These are phyloP conservation scores for Apotomis betuletana DNA, from an alignment of 2,888 invertebrate genomes.

Conservation along the genomic window DNA sequence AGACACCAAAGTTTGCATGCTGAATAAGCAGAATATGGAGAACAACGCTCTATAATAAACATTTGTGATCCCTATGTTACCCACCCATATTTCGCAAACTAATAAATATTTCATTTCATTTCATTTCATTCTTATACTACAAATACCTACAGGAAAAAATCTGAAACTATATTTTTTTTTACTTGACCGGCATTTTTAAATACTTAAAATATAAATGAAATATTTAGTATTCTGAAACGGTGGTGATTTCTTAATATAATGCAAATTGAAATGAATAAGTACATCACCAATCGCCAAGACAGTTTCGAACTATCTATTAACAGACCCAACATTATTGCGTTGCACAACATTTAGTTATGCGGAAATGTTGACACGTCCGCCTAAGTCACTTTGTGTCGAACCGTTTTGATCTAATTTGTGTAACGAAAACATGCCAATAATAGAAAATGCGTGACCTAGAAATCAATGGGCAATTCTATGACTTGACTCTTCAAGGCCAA, in stretches of 20 bases:
- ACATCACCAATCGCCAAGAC: not conserved
- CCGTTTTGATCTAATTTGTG: not conserved
- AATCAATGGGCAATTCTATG: not conserved
- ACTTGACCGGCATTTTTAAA: too few relatives aligned
- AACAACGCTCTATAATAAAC: too few relatives aligned
- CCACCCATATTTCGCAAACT: too few relatives aligned
- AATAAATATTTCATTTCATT: too few relatives aligned
- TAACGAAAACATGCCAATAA: constrained; percentile 1
- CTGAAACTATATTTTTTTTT: too few relatives aligned
- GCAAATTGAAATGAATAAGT: not conserved
- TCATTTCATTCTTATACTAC: too few relatives aligned
- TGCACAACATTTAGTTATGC: constrained; percentile 19
- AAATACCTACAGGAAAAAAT: too few relatives aligned
- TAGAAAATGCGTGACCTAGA: constrained; percentile 20
- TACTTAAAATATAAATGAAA: not conserved
- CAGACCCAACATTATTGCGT: not conserved
- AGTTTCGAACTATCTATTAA: constrained; percentile 9
- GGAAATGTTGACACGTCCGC: not conserved
- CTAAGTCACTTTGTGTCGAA: too few relatives aligned
- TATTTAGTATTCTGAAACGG: not conserved
- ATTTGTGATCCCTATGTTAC: too few relatives aligned
- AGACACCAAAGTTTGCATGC: too few relatives aligned
- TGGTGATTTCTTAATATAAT: not conserved
- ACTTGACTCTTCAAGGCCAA: too few relatives aligned
- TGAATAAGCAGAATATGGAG: too few relatives aligned